Evolutionary conservation across 2,113 vertebrate species (phyloP), one percentile per base, ranked within the genome.

Genomic region (Edolisoma coerulescens): DNA sequence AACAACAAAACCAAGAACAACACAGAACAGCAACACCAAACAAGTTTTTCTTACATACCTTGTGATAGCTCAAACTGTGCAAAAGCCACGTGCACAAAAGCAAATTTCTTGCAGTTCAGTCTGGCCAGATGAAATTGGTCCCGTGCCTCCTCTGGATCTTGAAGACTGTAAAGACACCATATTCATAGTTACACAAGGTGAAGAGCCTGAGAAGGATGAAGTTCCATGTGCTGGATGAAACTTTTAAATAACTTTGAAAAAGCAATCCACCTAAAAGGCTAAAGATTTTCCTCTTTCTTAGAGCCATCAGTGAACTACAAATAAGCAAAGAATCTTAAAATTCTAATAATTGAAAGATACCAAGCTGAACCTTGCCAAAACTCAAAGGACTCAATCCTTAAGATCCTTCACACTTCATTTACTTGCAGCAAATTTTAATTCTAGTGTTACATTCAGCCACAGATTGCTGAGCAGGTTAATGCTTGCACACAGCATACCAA

Each of bases 51-150:
- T 57, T 71, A 78, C 94, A 63, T 82, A 99, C 99, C 99, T 99
- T 99, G 98, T 68, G 98, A 98, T 19, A 98, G 96, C 94, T 99
- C 99, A 97, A 99, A 99, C 60, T 99, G 99, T 68, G 99, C 99
- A 96, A 99, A 98, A 96, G 99, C 99, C 83, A 99, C 82, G 30
- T 99, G 99, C 76, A 99, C 99, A 94, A 99, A 99, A 84, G 99
- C 99, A 98, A 99, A 99, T 73, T 95, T 98, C 97, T 99, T 99
- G 98, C 99, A 99, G 96, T 99, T 99, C 84, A 98, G 98, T 95
- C 98, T 98, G 63, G 99, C 99, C 93, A 99, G 97, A 44, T 99
- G 98, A 95, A 99, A 99, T 80, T 99, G 97, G 94, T 99, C 99
- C 49, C 97, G 97, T 78, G 99, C 99, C 50, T 99, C 99, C 91